A percentile compares a stretch with the other conserved stretches of the same genome.
These are phyloP conservation scores for Chaenocephalus aceratus DNA, from an alignment of 2,113 vertebrate species.

Conservation along the genomic window DNA sequence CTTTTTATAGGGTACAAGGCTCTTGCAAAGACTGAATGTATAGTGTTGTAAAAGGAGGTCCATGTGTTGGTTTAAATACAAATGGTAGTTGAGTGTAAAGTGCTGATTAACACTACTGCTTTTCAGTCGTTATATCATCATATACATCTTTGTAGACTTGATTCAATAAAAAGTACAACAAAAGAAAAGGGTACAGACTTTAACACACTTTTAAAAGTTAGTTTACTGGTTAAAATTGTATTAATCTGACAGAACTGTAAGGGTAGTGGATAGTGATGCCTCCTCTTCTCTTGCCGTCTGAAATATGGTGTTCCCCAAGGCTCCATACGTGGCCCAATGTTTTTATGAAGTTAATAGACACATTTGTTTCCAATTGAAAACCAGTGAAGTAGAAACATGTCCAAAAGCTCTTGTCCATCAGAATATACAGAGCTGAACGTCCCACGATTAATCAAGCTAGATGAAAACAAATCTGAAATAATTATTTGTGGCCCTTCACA, in stretches of 20 bases:
- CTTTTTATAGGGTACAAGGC: slow-evolving; percentile 36
- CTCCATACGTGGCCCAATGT: background rate
- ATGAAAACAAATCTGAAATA: background rate
- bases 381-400: background rate
- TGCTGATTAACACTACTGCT: background rate
- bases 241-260: background rate
- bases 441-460: background rate
- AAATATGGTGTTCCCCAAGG: background rate
- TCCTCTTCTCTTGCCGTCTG: background rate
- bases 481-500: background rate
- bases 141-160: background rate
- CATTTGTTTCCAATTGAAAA: background rate
- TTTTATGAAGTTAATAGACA: background rate
- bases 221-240: background rate
- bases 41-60: background rate
- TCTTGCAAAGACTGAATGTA: slow-evolving; percentile 14
- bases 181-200: background rate
- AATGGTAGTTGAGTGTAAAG: background rate
- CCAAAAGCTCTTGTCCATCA: background rate
- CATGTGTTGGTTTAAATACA: background rate
- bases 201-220: background rate
- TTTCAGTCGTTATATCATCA: background rate
- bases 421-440: background rate
- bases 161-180: background rate
- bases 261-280: background rate